phyloP scores from a whole-genome alignment of 2,797 vertebrate species.

The Orientallactaga sibirica region DNA sequence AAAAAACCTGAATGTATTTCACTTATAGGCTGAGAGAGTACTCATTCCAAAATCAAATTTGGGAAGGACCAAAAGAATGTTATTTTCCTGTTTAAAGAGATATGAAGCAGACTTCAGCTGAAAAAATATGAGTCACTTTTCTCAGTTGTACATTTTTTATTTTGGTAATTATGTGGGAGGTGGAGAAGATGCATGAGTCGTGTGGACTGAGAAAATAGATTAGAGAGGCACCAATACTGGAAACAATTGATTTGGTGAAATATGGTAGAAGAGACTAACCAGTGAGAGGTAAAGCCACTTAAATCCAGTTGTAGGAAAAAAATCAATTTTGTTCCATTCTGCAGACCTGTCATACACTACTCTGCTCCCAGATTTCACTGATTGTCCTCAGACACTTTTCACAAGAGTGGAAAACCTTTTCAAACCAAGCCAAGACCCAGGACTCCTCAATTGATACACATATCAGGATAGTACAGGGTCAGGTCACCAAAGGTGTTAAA shows the following conservation, averaged over 20 bases:
- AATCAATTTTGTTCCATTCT: constrained; percentile 2
- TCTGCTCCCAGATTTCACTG: constrained; percentile 31
- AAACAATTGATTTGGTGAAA: background rate
- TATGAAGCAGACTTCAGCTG: constrained; percentile 57
- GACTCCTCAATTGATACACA: background rate
- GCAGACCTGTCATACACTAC: background rate
- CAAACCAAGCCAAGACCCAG: background rate
- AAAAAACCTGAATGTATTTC: background rate
- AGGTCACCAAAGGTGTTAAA: background rate
- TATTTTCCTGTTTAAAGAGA: constrained; percentile 68
- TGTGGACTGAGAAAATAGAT: constrained; percentile 49
- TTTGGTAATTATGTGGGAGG: constrained; percentile 72
- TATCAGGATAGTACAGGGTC: background rate
- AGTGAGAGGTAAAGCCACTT: background rate
- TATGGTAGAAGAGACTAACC: background rate
- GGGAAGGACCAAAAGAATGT: constrained; percentile 33
- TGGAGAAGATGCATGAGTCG: constrained; percentile 61
- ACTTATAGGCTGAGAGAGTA: constrained; percentile 53
- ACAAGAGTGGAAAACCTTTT: constrained; percentile 16
- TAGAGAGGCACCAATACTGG: background rate
- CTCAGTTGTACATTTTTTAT: constrained; percentile 76
- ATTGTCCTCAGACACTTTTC: background rate
- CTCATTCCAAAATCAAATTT: constrained; percentile 62
- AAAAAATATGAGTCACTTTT: constrained; percentile 70
- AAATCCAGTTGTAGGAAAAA: background rate